These are phyloP conservation scores for Eubasilissa regina DNA, from an alignment of 1,140 invertebrate genomes.

Conservation along the genomic window DNA sequence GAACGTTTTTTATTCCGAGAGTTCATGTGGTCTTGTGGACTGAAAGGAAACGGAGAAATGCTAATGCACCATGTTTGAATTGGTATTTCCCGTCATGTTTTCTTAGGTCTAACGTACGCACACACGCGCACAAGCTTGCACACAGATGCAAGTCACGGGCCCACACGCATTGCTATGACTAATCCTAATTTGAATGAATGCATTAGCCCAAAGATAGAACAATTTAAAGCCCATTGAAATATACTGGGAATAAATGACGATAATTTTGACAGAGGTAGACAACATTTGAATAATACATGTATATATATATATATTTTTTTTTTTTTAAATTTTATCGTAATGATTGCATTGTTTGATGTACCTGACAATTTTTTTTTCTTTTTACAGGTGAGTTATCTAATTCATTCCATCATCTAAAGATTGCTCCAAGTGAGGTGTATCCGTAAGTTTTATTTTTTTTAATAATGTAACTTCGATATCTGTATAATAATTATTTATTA, in stretches of 20 bases:
- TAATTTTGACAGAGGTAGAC: conserved; percentile 1
- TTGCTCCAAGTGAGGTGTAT: not conserved
- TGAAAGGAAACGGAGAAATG: conserved; percentile 39
- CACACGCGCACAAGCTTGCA: not conserved
- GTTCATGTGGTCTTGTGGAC: conserved; percentile 3
- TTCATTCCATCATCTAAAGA: not conserved
- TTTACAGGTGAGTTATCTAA: not conserved
- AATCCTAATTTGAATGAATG: conserved; percentile 48
- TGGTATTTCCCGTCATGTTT: conserved; percentile 40
- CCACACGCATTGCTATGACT: conserved; percentile 49
- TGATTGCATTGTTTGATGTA: not conserved
- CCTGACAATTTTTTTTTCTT: not conserved
- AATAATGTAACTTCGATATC: too few species aligned
- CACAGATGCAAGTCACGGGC: conserved; percentile 2
- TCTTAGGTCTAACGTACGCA: conserved; percentile 2
- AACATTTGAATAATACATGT: not conserved
- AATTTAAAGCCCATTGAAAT: conserved; percentile 46
- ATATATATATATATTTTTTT: not conserved
- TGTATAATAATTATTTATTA: too few species aligned
- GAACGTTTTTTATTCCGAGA: conserved; percentile 24
- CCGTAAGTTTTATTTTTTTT: too few species aligned
- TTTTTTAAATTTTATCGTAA: not conserved
- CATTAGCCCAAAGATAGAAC: conserved; percentile 51
- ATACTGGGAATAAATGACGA: conserved; percentile 9
- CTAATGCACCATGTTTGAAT: conserved; percentile 39